Conservation (phyloP, 1,140 invertebrate genomes). For the Megalonaias nervosa region DNA sequence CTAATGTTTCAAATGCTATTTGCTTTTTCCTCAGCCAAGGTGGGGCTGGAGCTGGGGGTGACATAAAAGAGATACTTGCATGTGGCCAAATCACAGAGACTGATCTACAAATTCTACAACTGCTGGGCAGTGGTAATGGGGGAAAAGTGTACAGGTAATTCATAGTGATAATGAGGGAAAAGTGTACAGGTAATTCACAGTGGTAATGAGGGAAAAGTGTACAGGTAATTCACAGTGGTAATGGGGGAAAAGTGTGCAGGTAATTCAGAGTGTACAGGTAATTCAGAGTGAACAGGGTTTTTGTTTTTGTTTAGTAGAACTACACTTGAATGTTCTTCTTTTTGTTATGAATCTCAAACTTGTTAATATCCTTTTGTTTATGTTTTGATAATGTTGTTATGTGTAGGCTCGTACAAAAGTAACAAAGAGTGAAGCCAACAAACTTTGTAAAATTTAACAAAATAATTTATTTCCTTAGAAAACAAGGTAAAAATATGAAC, state of each 20-base stretch:
- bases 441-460: no score
- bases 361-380: neutral
- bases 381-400: neutral
- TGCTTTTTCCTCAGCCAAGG: no score
- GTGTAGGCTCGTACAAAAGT: no score
- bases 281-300: neutral
- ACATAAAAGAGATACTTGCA: constrained; percentile 51
- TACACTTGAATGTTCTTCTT: neutral
- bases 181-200: neutral
- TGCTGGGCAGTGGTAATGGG: constrained; percentile 67
- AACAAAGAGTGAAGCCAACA: no score
- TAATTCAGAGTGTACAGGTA: constrained; percentile 57
- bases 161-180: no score
- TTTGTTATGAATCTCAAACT: neutral
- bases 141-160: constrained; percentile 62
- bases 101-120: constrained; percentile 59
- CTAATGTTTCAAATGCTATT: no score
- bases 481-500: no score
- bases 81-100: constrained; percentile 50
- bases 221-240: constrained; percentile 25
- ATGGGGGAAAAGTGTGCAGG: no score
- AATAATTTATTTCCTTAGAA: no score
- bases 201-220: constrained; percentile 69
- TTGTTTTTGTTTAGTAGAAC: neutral
- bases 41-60: no score